Base-by-base conservation (phyloP, 2,113 vertebrate species). In the Mustela lutreola region DNA sequence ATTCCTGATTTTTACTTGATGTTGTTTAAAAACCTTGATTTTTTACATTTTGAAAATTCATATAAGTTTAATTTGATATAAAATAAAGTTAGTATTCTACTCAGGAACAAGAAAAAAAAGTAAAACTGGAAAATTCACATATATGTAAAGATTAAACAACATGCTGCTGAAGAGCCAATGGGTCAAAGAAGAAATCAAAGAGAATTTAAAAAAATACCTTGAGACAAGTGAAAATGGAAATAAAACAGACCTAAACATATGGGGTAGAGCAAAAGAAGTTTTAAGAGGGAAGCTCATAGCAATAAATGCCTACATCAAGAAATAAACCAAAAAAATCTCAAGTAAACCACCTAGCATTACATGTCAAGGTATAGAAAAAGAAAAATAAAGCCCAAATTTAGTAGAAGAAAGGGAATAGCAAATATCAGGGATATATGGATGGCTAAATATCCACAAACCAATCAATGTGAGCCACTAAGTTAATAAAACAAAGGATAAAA, bases 31-130 rank as follows among this genome's bases (percentile, higher is more conserved):
- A 97, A 36, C 63, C 48, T 89, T 94, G 78, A 22, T 62, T 75
- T 94, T 95, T 96, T 93, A 87, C 88, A 96, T 81, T 97, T 91
- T 79, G 33, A 71, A 94, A 93, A 91, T 76, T 91, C 78, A 95
- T 19, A 53, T 26, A 33, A 96, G 28, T 42, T 97, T 96, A 93
- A 87, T 96, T 96, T 93, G 39, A 75, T 96, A 78, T 19, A 94
- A 96, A 92, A 94, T 84, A 91, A 94, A 88, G 53, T 95, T 86
- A 95, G 82, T 33, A 95, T 95, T 97, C 78, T 96, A 67, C 78
- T 95, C 88, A 81, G 50, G 96, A 91, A 92, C 48, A 93, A 62
- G 62, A 42, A 42, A 42, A 36, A 73, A 73, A 71, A 26, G 71
- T 26, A 42, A 75, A 75, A 75, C 71, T 42, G 36, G 36, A 75